These are phyloP conservation scores for Leptatherina wallacei DNA, from an alignment of 2,797 vertebrate species.

Conservation along the genomic window DNA sequence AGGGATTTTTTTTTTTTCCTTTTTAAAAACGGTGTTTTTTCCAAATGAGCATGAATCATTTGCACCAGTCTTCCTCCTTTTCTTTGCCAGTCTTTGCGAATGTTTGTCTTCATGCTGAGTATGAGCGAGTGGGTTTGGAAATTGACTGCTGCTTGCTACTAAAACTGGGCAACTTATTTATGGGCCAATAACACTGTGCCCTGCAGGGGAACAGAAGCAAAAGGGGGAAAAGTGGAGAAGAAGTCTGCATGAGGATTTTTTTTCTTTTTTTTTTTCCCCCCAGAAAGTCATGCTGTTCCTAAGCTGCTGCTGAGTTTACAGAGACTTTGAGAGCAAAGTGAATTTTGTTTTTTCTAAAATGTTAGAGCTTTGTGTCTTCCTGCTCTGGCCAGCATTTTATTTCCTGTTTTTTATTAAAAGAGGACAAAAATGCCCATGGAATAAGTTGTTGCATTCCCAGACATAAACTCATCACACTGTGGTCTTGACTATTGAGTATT, in stretches of 20 bases:
- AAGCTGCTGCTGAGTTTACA: constrained; percentile 32
- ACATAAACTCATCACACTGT: not conserved
- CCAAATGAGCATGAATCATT: constrained; percentile 22
- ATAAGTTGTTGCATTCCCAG: constrained; percentile 8
- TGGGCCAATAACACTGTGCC: constrained; percentile 64
- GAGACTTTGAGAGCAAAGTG: constrained; percentile 17
- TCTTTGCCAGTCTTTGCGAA: constrained; percentile 22
- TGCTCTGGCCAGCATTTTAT: not conserved
- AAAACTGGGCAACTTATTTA: constrained; percentile 62
- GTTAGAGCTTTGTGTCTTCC: not conserved
- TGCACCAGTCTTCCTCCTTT: not conserved
- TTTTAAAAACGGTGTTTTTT: constrained; percentile 19
- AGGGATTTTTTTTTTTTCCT: too few relatives aligned
- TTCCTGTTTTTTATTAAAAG: not conserved
- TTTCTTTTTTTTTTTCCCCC: constrained; percentile 12
- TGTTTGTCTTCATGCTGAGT: constrained; percentile 28
- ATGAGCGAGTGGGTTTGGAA: constrained; percentile 45
- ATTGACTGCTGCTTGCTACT: constrained; percentile 38
- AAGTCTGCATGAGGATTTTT: constrained; percentile 34
- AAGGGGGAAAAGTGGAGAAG: constrained; percentile 44
- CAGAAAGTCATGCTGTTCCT: constrained; percentile 49
- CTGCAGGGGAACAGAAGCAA: constrained; percentile 55
- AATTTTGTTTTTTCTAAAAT: constrained; percentile 27
- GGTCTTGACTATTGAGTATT: not conserved
- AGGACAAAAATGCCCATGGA: not conserved